Conservation (phyloP, 2,888 invertebrate species). For the Sinotaia quadrata region DNA sequence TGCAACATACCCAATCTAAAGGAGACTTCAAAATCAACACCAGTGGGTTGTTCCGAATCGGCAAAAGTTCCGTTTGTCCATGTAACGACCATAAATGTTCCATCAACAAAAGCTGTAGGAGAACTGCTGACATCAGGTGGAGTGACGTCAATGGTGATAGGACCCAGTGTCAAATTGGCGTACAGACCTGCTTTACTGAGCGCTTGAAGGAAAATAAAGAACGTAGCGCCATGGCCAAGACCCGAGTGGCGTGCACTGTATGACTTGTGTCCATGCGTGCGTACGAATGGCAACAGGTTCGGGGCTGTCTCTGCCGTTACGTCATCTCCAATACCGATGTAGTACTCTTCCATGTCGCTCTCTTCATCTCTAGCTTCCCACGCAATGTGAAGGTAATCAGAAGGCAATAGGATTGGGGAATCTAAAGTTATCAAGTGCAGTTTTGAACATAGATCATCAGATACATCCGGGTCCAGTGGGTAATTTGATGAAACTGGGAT, state of each 20-base stretch:
- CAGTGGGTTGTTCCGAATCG: conserved; percentile 35
- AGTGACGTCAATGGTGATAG: conserved; percentile 42
- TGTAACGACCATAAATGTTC: conserved; percentile 4
- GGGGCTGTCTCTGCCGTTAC: conserved; percentile 26
- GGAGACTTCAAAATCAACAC: conserved; percentile 6
- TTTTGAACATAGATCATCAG: conserved; percentile 28
- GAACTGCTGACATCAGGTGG: conserved; percentile 30
- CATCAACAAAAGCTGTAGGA: conserved; percentile 3
- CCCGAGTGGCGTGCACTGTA: conserved; percentile 35
- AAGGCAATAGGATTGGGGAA: conserved; percentile 35
- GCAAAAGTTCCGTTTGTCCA: conserved; percentile 29
- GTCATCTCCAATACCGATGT: conserved; percentile 42
- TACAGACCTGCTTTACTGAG: conserved; percentile 38
- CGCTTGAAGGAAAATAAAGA: conserved; percentile 38
- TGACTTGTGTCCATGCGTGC: conserved; percentile 18
- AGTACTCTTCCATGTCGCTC: conserved; percentile 42
- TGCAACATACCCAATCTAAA: conserved; percentile 21
- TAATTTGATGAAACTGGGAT: background rate
- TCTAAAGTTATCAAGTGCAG: conserved; percentile 26
- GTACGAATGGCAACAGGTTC: conserved; percentile 28
- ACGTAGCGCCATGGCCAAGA: conserved; percentile 25
- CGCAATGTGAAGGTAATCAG: conserved; percentile 36
- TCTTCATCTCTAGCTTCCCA: conserved; percentile 38
- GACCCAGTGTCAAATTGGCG: conserved; percentile 31
- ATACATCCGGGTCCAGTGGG: conserved; percentile 22